Base-by-base conservation (phyloP, 2,797 vertebrate genomes). In the Mycteria americana region DNA sequence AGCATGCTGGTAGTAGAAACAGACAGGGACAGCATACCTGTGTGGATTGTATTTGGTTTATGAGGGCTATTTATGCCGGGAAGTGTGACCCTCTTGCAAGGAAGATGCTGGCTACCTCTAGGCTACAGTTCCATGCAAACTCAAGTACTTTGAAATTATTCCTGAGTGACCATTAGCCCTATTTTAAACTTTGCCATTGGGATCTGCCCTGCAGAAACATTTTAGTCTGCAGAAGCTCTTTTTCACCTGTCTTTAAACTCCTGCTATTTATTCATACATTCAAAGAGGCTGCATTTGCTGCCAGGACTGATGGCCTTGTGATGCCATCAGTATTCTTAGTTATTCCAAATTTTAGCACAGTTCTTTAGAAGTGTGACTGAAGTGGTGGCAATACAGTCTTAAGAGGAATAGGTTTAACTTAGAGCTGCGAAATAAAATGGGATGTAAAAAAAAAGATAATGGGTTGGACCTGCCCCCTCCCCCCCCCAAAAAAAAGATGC, bases 251-350 rank as follows among this genome's bases (percentile, higher is more conserved):
- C 77, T 88, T 85, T 57, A 88, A 88, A 85, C 39, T 89, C 28
- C 62, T 94, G 17, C 57, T 92, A 18, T 85, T 93, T 95, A 94
- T 91, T 95, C 65, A 84, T 88, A 46, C 56, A 57, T 93, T 91
- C 68, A 48, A 4, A 85, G 53, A 72, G 31, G 62, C 57, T 85
- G 50, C 54, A 27, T 59, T 83, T 87, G 35, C 93, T 89, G 73
- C 50, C 25, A 31, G 68, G 57, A 85, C 64, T 91, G 78, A 89
- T 92, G 81, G 90, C 75, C 77, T 85, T 64, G 79, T 69, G 92
- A 68, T 88, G 60, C 68, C 39, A 77, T 92, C 53, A 62, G 64
- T 64, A 88, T 92, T 91, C 68, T 91, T 74, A 85, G 78, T 79
- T 76, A 80, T 77, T 92, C 81, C 69, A 70, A 78, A 78, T 89